phyloP scores from a whole-genome alignment of 1,140 invertebrate species.

The Caenorhabditis tropicalis region DNA sequence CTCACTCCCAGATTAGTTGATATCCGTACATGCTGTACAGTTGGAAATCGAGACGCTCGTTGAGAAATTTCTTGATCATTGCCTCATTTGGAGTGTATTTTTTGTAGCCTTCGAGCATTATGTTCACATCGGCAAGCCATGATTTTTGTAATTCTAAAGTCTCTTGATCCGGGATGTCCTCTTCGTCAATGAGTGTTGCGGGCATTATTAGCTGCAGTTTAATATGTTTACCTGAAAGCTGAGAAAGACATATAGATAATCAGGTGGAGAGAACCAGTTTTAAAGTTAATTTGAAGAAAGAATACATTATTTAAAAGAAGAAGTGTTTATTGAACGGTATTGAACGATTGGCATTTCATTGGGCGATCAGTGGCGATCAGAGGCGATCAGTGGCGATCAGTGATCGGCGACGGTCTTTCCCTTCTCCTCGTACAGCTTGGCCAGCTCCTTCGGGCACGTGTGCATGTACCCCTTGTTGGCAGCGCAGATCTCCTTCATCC shows the following conservation, averaged over 20 bases:
- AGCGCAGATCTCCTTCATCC: constrained; percentile 66
- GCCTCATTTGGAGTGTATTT: neutral
- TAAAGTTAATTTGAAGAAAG: too few relatives aligned
- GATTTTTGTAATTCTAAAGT: too few relatives aligned
- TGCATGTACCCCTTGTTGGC: constrained; percentile 65
- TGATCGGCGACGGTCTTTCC: constrained; percentile 57
- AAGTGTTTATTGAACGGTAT: too few relatives aligned
- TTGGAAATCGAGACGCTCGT: neutral
- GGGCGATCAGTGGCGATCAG: neutral
- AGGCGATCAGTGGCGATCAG: too few relatives aligned
- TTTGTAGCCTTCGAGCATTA: neutral
- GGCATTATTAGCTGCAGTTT: too few relatives aligned
- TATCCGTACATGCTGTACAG: neutral
- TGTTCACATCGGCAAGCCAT: too few relatives aligned
- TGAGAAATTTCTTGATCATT: neutral
- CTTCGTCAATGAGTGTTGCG: too few relatives aligned
- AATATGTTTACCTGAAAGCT: too few relatives aligned
- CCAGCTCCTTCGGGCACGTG: constrained; percentile 62
- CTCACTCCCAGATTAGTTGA: neutral
- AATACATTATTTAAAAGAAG: too few relatives aligned
- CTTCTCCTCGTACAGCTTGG: constrained; percentile 62
- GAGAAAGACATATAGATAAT: too few relatives aligned
- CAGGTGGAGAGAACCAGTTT: too few relatives aligned
- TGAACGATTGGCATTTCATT: neutral
- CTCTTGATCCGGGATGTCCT: too few relatives aligned